These are phyloP conservation scores for Thumatha senex DNA, from an alignment of 2,888 invertebrate species.

Conservation along the genomic window DNA sequence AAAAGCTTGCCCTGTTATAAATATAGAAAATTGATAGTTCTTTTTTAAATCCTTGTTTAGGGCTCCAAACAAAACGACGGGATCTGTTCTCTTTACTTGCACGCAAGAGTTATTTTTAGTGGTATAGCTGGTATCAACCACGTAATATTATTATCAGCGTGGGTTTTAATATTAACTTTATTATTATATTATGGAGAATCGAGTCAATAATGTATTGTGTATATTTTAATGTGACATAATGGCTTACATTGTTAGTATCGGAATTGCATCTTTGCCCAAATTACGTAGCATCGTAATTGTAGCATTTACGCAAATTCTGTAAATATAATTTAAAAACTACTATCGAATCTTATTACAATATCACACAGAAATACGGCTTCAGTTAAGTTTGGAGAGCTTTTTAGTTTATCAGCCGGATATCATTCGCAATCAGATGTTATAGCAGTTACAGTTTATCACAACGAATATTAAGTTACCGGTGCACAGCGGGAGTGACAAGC, in stretches of 20 bases:
- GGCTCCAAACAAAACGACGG: neutral
- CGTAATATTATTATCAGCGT: slow-evolving; percentile 18
- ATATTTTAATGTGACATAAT: slow-evolving; percentile 25
- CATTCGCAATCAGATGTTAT: slow-evolving; percentile 10
- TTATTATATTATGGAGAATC: slow-evolving; percentile 17
- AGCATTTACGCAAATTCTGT: neutral
- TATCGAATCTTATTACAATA: no score
- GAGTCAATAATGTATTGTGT: slow-evolving; percentile 22
- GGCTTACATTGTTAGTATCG: slow-evolving; percentile 20
- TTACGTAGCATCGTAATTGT: no score
- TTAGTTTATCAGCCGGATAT: slow-evolving; percentile 2
- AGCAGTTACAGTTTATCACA: slow-evolving; percentile 18
- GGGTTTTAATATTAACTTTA: slow-evolving; percentile 11
- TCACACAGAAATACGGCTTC: no score
- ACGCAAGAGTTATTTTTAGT: slow-evolving; percentile 6
- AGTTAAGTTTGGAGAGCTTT: slow-evolving; percentile 8
- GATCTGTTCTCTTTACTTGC: neutral
- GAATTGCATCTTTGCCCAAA: slow-evolving; percentile 17
- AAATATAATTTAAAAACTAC: neutral
- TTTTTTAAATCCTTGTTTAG: neutral
- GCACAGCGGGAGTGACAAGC: slow-evolving; percentile 42
- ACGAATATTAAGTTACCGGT: slow-evolving; percentile 32
- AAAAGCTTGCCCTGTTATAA: no score
- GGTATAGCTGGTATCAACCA: slow-evolving; percentile 17
- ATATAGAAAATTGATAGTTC: neutral